Percentiles rank a stretch among this genome's conserved stretches.
These are phyloP conservation scores for Abscondita cerata DNA, from an alignment of 2,888 invertebrate genomes.

Conservation along the genomic window DNA sequence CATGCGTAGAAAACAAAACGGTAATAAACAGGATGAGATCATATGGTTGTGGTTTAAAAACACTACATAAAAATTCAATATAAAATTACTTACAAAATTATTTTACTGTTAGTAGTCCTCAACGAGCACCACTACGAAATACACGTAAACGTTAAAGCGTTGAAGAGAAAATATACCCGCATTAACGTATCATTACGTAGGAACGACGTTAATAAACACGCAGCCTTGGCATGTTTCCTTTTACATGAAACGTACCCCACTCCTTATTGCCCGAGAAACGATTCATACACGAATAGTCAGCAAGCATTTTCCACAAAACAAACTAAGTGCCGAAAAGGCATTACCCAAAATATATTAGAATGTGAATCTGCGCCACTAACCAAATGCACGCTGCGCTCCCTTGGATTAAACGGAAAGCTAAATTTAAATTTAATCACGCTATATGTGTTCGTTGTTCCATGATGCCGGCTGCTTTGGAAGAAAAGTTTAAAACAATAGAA, in stretches of 20 bases:
- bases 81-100: not conserved
- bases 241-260: constrained; percentile 28
- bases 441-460: constrained; percentile 39
- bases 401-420: not conserved
- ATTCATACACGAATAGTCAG: too few relatives aligned
- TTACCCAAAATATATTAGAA: too few relatives aligned
- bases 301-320: too few relatives aligned
- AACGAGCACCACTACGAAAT: not conserved
- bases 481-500: constrained; percentile 38
- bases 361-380: too few relatives aligned
- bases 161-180: constrained; percentile 1
- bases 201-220: constrained; percentile 7
- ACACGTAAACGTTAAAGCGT: not conserved
- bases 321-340: too few relatives aligned
- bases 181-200: not conserved
- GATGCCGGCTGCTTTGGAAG: constrained; percentile 41
- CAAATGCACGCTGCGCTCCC: too few relatives aligned
- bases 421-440: constrained; percentile 32
- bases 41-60: too few relatives aligned
- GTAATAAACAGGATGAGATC: too few relatives aligned
- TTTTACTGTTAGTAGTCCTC: not conserved
- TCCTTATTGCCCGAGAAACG: too few relatives aligned
- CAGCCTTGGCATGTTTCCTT: constrained; percentile 34
- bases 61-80: too few relatives aligned
- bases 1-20: too few relatives aligned